phyloP scores from a whole-genome alignment of 2,888 invertebrate species.

The Resseliella maxima region DNA sequence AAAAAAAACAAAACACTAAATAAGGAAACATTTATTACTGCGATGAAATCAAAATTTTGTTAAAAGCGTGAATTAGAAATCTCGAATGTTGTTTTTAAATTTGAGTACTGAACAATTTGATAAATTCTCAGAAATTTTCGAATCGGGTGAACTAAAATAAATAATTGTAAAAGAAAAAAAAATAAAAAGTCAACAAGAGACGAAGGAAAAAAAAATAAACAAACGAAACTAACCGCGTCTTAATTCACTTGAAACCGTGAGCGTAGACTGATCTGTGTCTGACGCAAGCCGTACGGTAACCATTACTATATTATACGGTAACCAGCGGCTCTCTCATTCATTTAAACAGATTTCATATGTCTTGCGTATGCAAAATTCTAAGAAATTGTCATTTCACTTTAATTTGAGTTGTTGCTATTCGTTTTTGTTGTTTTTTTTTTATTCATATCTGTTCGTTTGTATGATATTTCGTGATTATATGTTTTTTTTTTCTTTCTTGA shows the following conservation, averaged over 20 bases:
- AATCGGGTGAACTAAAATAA: no score
- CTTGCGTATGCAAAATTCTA: conserved; percentile 45
- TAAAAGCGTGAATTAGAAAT: no score
- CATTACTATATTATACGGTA: no score
- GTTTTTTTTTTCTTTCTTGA: not conserved
- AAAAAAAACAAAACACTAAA: no score
- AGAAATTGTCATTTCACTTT: conserved; percentile 49
- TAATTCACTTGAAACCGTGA: not conserved
- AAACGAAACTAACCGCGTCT: conserved; percentile 8
- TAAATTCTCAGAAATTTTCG: no score
- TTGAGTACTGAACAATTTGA: no score
- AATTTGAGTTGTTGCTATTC: not conserved
- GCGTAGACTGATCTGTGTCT: not conserved
- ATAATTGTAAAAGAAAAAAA: not conserved
- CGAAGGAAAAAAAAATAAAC: not conserved
- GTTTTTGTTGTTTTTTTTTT: not conserved
- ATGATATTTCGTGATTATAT: not conserved
- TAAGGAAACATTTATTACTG: no score
- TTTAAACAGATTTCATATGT: not conserved
- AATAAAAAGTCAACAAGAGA: not conserved
- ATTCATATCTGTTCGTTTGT: not conserved
- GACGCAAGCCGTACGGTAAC: conserved; percentile 3
- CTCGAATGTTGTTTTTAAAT: no score
- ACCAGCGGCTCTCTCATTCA: conserved; percentile 18
- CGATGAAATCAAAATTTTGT: no score